Evolutionary conservation across 2,797 vertebrate species (phyloP).

Genomic region (Enteromius radiatus): DNA sequence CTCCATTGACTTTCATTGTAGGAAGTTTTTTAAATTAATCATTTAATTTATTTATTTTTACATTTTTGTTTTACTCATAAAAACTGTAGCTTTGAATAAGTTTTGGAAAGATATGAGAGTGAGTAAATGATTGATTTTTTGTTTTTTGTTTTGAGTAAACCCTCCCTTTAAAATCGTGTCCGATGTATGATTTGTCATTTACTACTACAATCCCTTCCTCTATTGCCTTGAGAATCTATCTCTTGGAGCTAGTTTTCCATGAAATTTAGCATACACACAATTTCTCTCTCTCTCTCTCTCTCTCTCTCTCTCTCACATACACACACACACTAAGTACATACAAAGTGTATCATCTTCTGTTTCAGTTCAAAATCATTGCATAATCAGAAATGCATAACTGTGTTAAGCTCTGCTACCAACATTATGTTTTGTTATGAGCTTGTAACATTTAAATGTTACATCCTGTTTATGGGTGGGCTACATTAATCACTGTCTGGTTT

Average conservation of each 20-base stretch:
- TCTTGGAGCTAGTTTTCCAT: neutral
- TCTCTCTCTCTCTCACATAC: neutral
- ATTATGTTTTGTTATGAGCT: constrained; percentile 4
- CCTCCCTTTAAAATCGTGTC: neutral
- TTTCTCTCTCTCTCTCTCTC: neutral
- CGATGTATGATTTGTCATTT: neutral
- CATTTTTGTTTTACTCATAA: neutral
- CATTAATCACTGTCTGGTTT: constrained; percentile 36
- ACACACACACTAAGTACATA: neutral
- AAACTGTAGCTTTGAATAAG: neutral
- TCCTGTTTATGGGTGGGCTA: constrained; percentile 24
- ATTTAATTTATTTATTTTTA: too few species aligned
- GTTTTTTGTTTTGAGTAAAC: neutral
- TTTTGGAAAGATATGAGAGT: neutral
- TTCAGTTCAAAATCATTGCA: constrained; percentile 1
- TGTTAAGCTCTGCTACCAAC: neutral
- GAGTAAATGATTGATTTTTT: neutral
- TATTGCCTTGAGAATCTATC: constrained; percentile 1
- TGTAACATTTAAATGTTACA: constrained; percentile 33
- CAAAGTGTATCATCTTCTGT: neutral
- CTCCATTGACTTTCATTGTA: neutral
- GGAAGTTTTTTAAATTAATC: too few species aligned
- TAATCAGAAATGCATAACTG: neutral
- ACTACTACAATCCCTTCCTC: neutral
- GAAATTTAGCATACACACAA: neutral